phyloP scores from a whole-genome alignment of 2,888 invertebrate genomes.

The Nycteola revayana region DNA sequence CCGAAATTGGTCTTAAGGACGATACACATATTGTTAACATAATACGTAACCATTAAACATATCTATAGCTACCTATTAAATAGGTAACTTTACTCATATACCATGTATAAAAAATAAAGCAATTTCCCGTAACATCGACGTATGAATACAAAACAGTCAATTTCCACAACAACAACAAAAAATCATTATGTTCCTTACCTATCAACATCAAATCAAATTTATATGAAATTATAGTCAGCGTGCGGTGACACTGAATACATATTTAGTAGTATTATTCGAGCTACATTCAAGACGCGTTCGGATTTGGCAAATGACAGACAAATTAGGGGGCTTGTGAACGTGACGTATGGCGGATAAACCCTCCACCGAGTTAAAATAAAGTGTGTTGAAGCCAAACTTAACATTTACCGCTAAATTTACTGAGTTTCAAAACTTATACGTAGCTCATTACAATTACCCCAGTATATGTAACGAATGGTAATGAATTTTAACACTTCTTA shows the following conservation, averaged over 20 bases:
- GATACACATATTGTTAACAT: no score
- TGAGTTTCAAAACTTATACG: constrained; percentile 18
- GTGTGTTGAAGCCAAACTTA: no score
- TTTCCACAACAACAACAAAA: constrained; percentile 21
- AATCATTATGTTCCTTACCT: no score
- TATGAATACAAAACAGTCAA: constrained; percentile 35
- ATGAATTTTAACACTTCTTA: no score
- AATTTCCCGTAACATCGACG: constrained; percentile 22
- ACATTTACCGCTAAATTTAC: constrained; percentile 16
- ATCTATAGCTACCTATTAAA: no score
- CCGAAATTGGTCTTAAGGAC: no score
- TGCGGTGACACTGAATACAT: constrained; percentile 33
- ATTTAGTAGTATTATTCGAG: constrained; percentile 35
- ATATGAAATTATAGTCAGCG: constrained; percentile 34
- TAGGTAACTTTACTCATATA: constrained; percentile 24
- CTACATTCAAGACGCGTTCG: constrained; percentile 56
- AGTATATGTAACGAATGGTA: no score
- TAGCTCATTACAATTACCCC: constrained; percentile 14
- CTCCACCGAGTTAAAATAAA: constrained; percentile 34
- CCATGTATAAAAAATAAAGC: constrained; percentile 30
- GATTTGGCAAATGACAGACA: constrained; percentile 70
- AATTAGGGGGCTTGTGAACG: constrained; percentile 60
- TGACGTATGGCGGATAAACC: constrained; percentile 56
- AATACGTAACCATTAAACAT: no score
- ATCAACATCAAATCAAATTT: no score